Evolutionary conservation across 2,888 invertebrate species (phyloP), one percentile per base, ranked within the genome.

Genomic region (Beris morrisii): DNA sequence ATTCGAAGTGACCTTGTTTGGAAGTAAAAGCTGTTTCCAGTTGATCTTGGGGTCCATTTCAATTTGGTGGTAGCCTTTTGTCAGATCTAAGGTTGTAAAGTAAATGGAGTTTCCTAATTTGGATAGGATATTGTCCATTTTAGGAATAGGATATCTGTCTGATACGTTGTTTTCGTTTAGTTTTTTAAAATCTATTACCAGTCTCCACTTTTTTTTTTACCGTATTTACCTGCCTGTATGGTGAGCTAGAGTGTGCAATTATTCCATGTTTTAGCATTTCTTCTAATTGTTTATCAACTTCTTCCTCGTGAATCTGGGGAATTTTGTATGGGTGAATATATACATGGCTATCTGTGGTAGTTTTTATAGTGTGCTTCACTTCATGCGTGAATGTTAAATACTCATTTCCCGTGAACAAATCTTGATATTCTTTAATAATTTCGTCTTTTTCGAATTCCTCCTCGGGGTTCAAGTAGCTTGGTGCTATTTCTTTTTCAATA

Each of bases 51-150:
- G 52, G 56, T 72, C 32, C 69, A 77, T 72, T 63, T 66, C 13
- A n/a, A 78, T 75, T 71, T 79, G 78, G 67, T 79, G 78, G 69
- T 75, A 79, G 0, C 78, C 78, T 4, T 71, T 72, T 2, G 77
- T 73, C 31, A 79, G 64, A 68, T 78, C 79, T 53, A 79, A 32
- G 0, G 73, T 74, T 1, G 74, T 72, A 65, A 78, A 79, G 69
- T 79, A 78, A 69, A 74, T 72, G 2, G 74, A 70, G 58, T 73
- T 71, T 30, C 77, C 76, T 65, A 79, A 63, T 70, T 77, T 73
- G 66, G 77, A 76, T 30, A 78, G 64, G 53, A 79, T 77, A 52
- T 77, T 75, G 4, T 69, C 68, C 5, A 78, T 78, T 67, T 75
- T 75, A 0, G 78, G 76, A 38, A 78, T 58, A 7, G 77, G 77